Evolutionary conservation across 2,888 invertebrate species (phyloP).

Genomic region (Ernsta delagoae): DNA sequence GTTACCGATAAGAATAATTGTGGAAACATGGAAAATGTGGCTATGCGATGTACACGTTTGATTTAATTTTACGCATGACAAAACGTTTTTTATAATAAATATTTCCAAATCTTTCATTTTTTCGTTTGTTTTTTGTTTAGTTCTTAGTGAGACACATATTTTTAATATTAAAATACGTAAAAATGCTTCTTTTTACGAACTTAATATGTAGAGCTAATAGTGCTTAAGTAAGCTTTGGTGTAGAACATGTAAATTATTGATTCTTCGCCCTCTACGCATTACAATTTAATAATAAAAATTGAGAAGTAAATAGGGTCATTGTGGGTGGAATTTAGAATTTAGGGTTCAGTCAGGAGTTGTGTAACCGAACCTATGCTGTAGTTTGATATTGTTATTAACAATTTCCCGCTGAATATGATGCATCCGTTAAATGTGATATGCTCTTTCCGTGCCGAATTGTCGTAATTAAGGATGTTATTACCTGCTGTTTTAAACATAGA

Average conservation of each 20-base stretch:
- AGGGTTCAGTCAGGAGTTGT: neutral
- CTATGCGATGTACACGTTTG: neutral
- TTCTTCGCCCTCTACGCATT: too few relatives aligned
- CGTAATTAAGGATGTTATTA: slow-evolving; percentile 25
- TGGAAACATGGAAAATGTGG: slow-evolving; percentile 13
- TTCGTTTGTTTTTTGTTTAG: too few relatives aligned
- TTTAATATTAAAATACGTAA: too few relatives aligned
- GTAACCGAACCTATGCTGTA: neutral
- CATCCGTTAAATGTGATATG: slow-evolving; percentile 18
- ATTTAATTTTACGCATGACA: neutral
- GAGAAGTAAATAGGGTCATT: too few relatives aligned
- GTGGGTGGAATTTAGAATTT: neutral
- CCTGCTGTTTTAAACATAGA: slow-evolving; percentile 5
- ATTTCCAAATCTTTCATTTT: neutral
- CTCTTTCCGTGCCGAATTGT: slow-evolving; percentile 16
- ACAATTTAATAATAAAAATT: too few relatives aligned
- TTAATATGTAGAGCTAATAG: too few relatives aligned
- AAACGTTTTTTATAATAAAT: neutral
- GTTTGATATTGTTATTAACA: slow-evolving; percentile 11
- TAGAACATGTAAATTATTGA: too few relatives aligned
- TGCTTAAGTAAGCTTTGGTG: too few relatives aligned
- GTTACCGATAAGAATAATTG: slow-evolving; percentile 15
- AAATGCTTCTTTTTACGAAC: too few relatives aligned
- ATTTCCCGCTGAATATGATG: slow-evolving; percentile 13
- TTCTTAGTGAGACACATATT: too few relatives aligned